Evolutionary conservation across 1,140 invertebrate genomes (phyloP), one percentile per base, ranked within the genome.

Genomic region (Centruroides sculpturatus): DNA sequence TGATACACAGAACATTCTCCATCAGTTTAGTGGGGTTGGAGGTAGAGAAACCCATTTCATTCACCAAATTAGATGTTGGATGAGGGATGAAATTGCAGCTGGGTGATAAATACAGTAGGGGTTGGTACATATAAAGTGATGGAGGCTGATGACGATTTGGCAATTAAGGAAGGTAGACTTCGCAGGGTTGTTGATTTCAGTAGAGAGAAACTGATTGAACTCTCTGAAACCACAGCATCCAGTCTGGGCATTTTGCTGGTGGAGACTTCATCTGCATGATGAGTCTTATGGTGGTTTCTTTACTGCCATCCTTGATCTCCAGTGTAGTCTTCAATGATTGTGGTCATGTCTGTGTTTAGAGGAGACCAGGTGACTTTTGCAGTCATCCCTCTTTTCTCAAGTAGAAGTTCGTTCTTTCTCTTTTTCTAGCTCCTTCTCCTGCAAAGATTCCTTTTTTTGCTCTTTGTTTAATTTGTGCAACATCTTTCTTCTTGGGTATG

Each of bases 401-500:
- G 23, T 3, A 3, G 12, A 4, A 23, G 50, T 51, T 51, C 50
- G 23, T 51, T 51, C 50, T 51, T 51, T 51, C 10, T 23, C 50
- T 23, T 51, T 51, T 41, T 41, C 36, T 7, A 7, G 4, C 36
- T 41, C 36, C 7, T 41, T 41, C 7, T 41, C 36, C 36, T 4
- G 36, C 7, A 47, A 56, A 51, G 61, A 59, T 5, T 59, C 53
- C 48, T 55, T 57, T 9, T 59, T 50, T 46, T n/a, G 57, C 52
- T 23, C 35, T 57, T 47, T 59, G 4, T 7, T 41, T 41, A 41
- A 41, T 41, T 41, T 41, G 36, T 7, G 36, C 7, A 41, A 4
- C 36, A 41, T 41, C 62, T 55, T 63, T 63, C 46, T 59, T 59
- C 46, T 63, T 63, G 35, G 62, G 62, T 48, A 63, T 58, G 11